phyloP scores from a whole-genome alignment of 2,888 invertebrate genomes.

The Drosophila paranaensis region DNA sequence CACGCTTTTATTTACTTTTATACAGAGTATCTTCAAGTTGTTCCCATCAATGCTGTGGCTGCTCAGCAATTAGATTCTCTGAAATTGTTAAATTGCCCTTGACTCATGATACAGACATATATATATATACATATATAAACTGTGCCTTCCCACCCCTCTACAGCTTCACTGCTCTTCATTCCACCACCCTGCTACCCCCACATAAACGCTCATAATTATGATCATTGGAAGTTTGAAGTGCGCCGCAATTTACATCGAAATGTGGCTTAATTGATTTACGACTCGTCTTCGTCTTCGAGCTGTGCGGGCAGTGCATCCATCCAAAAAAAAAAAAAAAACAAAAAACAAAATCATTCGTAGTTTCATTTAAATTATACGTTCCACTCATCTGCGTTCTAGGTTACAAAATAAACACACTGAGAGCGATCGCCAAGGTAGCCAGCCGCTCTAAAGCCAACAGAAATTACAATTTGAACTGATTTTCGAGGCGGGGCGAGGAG shows the following conservation, averaged over 20 bases:
- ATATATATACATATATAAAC: conserved; percentile 15
- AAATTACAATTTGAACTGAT: conserved; percentile 56
- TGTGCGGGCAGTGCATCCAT: conserved; percentile 63
- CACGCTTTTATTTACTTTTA: neutral
- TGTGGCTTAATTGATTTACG: conserved; percentile 68
- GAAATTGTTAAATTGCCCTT: conserved; percentile 40
- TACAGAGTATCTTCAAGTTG: conserved; percentile 1
- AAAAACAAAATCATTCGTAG: conserved; percentile 61
- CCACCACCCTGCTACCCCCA: neutral
- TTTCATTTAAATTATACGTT: conserved; percentile 75
- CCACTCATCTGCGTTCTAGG: conserved; percentile 73
- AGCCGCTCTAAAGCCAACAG: conserved; percentile 55
- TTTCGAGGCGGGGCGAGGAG: conserved; percentile 40
- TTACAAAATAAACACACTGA: conserved; percentile 66
- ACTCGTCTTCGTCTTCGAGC: conserved; percentile 16
- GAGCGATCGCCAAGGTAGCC: conserved; percentile 57
- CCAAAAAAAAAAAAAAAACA: no score
- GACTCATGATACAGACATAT: conserved; percentile 29
- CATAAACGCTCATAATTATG: conserved; percentile 33
- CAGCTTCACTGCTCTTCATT: no score
- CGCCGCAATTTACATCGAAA: conserved; percentile 72
- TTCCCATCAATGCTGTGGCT: neutral
- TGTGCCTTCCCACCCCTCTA: neutral
- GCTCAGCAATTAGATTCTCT: neutral
- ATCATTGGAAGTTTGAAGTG: conserved; percentile 60